Base-by-base conservation (phyloP, 1,140 invertebrate species). In the Orchestia grillus region DNA sequence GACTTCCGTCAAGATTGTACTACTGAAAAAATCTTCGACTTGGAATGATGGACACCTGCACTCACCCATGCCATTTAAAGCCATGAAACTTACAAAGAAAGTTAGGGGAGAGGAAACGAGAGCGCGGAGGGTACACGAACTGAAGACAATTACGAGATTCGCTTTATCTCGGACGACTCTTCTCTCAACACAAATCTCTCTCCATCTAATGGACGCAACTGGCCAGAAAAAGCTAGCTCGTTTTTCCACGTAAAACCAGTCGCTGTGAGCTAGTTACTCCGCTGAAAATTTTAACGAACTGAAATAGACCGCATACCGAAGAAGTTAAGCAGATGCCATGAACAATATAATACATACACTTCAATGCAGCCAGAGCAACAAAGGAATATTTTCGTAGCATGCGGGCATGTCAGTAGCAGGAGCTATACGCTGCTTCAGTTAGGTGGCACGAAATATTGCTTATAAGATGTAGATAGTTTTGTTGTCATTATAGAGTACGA, bases 201-300 rank as follows among this genome's bases (percentile, higher is more conserved):
- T n/a, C 92, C 92, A 94, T 94, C 92, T 94, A 94, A 94, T 94
- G 92, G 92, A 94, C 88, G n/a, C 11, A 90, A 40, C 40, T 42
- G 43, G 19, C 19, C 92, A 94, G 47, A 94, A 92, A 94, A 94
- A 90, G 36, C 88, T 11, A 19, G 88, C 43, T 41, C 42, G 6
- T 90, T 90, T 90, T 90, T 90, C 15, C 43, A 42, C n/a, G 41
- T 43, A 42, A 6, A 90, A 44, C 88, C 88, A 44, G n/a, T 43
- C 43, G 88, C 15, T 90, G 88, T 41, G 8, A 44, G 88, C 42
- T 19, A 90, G n/a, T 43, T 42, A 90, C 88, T 90, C 88, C n/a
- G 88, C 43, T 90, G 88, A 90, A 90, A 90, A 90, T 44, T 44
- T 90, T 41, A 90, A 90, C 41, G 42, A 90, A 42, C n/a, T 42